A percentile compares a stretch with the other conserved stretches of the same genome.
These are phyloP conservation scores for Amphiprion percula DNA, from an alignment of 2,113 vertebrate species.

Conservation along the genomic window DNA sequence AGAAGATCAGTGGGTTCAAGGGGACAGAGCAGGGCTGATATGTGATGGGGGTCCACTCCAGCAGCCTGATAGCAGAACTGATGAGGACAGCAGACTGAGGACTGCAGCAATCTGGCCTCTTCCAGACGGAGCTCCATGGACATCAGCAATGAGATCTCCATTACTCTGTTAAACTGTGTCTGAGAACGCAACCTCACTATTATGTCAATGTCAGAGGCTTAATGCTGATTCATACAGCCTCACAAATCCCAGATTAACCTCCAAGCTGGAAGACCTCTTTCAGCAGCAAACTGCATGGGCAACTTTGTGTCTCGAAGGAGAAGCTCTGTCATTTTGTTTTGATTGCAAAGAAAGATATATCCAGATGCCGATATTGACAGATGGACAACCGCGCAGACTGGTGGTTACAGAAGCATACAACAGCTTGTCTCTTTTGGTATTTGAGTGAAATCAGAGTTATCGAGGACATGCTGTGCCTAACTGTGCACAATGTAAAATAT, in stretches of 20 bases:
- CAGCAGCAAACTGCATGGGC: slow-evolving; percentile 42
- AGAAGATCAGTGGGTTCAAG: background rate
- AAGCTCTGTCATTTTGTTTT: slow-evolving; percentile 54
- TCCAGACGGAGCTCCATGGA: slow-evolving; percentile 65
- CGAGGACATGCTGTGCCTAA: background rate
- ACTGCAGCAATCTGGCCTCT: slow-evolving; percentile 63
- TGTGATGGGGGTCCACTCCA: slow-evolving; percentile 48
- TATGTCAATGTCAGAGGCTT: slow-evolving; percentile 82
- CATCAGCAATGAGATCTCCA: slow-evolving; percentile 83
- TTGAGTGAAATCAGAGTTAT: background rate
- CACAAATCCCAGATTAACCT: slow-evolving; percentile 82
- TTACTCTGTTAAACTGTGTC: slow-evolving; percentile 83
- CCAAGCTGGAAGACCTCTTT: slow-evolving; percentile 58
- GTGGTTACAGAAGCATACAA: slow-evolving; percentile 5
- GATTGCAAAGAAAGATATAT: slow-evolving; percentile 39
- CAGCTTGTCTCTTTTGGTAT: background rate
- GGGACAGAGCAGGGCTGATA: slow-evolving; percentile 44
- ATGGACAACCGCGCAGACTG: slow-evolving; percentile 14
- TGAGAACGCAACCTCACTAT: slow-evolving; percentile 76
- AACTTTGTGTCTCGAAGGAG: slow-evolving; percentile 55
- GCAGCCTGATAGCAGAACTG: slow-evolving; percentile 67
- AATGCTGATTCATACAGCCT: slow-evolving; percentile 82
- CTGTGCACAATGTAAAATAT: slow-evolving; percentile 9
- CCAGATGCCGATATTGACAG: slow-evolving; percentile 10
- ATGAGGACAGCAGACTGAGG: slow-evolving; percentile 69